Base-by-base conservation (phyloP, 35 echinoderm and acorn worm genomes). In the Amphiura filiformis region DNA sequence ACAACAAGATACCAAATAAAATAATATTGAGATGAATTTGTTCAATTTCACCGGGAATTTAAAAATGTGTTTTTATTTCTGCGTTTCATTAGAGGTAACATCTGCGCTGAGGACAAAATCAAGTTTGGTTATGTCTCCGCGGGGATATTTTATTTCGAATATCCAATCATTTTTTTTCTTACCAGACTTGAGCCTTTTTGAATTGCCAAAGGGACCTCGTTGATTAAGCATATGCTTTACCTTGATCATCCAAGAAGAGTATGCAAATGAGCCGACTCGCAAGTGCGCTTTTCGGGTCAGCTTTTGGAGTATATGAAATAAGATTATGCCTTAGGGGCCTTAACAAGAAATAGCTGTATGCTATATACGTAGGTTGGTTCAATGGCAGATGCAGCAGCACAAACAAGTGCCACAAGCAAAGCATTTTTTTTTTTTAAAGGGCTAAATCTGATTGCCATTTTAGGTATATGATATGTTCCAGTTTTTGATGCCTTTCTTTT, bases 191-290 rank as follows among this genome's bases (percentile, higher is more conserved):
- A 26, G 1, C 41, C 41, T 47, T 20, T 52, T 3, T 70, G 61
- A 70, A 70, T 70, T n/a, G 61, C 61, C 61, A n/a, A 70, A 70
- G 61, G 61, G 61, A 4, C 28, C 17, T 23, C 28, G 7, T 70
- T 70, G 61, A 70, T 70, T 70, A 70, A 70, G 61, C 61, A 13
- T 70, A 70, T 70, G 61, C 61, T 70, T 26, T 70, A 70, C 61
- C 61, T 70, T 70, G 15, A 70, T 70, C 9, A 70, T 70, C 61
- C 2, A 70, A 11, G 28, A 70, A 70, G 61, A 70, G 61, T 70
- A 70, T 70, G 61, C 61, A 70, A 70, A 70, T 70, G 61, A 70
- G 28, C 61, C 61, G 61, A 52, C 7, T 52, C 41, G 41, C 41
- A 47, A 70, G 61, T 18, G 26, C 61, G 61, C 61, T 70, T 70